Percentiles rank a stretch among this genome's conserved stretches.
Evolutionary conservation across 1,140 invertebrate species (phyloP).

Genomic region (Zophobas morio): DNA sequence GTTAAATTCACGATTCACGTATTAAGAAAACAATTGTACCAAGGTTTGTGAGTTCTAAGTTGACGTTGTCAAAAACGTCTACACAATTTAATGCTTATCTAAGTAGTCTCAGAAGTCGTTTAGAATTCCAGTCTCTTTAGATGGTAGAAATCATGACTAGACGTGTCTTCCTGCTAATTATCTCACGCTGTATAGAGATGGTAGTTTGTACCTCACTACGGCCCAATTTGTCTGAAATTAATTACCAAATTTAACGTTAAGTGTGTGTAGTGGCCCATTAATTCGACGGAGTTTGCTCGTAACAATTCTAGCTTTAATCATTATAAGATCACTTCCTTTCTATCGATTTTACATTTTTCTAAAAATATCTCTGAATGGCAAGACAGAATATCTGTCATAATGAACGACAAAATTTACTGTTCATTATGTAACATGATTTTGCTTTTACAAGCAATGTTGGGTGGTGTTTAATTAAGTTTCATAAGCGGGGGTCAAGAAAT

Average conservation of each 20-base stretch:
- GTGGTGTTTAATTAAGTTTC: constrained; percentile 52
- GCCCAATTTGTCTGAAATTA: constrained; percentile 33
- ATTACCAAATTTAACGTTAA: constrained; percentile 31
- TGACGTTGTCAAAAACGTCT: too few species aligned
- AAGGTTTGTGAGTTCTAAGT: too few species aligned
- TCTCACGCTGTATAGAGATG: background rate
- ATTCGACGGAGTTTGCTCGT: constrained; percentile 22
- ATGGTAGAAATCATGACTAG: background rate
- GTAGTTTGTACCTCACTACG: constrained; percentile 13
- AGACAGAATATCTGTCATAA: constrained; percentile 27
- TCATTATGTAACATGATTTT: constrained; percentile 22
- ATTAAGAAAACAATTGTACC: too few species aligned
- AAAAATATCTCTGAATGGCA: constrained; percentile 40
- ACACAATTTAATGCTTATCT: too few species aligned
- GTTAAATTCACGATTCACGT: too few species aligned
- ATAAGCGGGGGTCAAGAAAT: constrained; percentile 50
- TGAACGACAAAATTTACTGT: constrained; percentile 41
- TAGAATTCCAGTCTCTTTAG: too few species aligned
- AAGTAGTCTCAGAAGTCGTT: too few species aligned
- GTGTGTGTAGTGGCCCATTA: constrained; percentile 26
- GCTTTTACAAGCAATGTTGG: constrained; percentile 39
- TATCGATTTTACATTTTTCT: constrained; percentile 13
- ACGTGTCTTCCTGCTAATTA: background rate
- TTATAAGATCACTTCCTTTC: background rate
- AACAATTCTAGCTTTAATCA: constrained; percentile 27